A percentile compares a stretch with the other conserved stretches of the same genome.
Evolutionary conservation across 1,140 invertebrate genomes (phyloP).

Genomic region (Hyposmocoma kahamanoa): DNA sequence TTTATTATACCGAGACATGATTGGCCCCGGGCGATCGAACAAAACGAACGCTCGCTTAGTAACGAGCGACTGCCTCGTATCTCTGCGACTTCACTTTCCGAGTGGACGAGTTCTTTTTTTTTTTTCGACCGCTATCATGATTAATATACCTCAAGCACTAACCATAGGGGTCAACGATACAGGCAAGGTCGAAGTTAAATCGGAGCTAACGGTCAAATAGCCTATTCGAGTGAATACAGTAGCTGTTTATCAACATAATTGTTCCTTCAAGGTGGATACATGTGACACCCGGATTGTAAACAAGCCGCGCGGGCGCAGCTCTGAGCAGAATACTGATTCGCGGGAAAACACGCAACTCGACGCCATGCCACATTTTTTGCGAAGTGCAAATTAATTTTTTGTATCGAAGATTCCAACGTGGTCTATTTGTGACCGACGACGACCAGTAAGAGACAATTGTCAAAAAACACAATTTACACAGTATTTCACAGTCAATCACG

Average conservation of each 20-base stretch:
- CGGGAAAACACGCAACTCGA: constrained; percentile 39
- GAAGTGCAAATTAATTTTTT: constrained; percentile 37
- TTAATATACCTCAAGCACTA: constrained; percentile 26
- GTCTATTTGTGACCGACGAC: background rate
- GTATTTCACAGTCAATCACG: constrained; percentile 25
- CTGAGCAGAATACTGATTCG: constrained; percentile 36
- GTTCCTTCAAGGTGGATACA: constrained; percentile 21
- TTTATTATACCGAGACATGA: constrained; percentile 67
- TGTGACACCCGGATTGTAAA: constrained; percentile 33
- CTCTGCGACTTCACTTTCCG: constrained; percentile 39
- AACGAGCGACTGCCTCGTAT: constrained; percentile 38
- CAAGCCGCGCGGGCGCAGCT: constrained; percentile 15
- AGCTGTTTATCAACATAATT: constrained; percentile 19
- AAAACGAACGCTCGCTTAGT: constrained; percentile 51
- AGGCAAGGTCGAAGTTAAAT: constrained; percentile 33
- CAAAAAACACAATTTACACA: constrained; percentile 4
- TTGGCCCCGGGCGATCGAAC: constrained; percentile 55
- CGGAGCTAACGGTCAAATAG: constrained; percentile 7
- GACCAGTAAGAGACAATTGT: no score
- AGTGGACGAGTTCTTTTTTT: constrained; percentile 22
- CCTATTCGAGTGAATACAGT: constrained; percentile 16
- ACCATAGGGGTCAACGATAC: constrained; percentile 18
- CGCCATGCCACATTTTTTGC: constrained; percentile 6
- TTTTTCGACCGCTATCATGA: constrained; percentile 32
- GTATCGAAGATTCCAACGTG: background rate